Conservation (phyloP, 2,888 invertebrate species). For the Eurytoma adleriae region DNA sequence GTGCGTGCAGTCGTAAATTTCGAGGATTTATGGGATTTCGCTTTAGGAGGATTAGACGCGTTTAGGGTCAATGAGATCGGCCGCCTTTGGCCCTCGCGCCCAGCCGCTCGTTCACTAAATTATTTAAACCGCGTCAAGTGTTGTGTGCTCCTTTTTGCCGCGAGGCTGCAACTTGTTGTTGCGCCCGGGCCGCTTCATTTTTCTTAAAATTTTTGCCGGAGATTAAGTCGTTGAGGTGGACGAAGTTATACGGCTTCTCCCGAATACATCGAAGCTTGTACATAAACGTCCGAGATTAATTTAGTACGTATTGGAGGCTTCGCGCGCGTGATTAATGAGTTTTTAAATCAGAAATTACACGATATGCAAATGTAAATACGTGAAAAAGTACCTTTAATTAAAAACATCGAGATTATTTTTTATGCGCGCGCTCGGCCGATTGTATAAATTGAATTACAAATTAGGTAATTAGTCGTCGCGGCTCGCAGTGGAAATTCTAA, state of each 20-base stretch:
- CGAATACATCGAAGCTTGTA: conserved; percentile 30
- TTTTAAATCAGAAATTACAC: conserved; percentile 31
- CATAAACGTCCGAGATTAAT: conserved; percentile 13
- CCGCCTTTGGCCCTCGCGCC: conserved; percentile 20
- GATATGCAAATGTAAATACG: conserved; percentile 22
- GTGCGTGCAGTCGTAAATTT: conserved; percentile 65
- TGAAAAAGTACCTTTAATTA: conserved; percentile 15
- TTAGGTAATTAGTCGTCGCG: not conserved
- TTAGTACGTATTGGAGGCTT: not conserved
- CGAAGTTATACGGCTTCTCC: conserved; percentile 2
- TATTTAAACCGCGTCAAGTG: conserved; percentile 34
- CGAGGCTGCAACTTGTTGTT: conserved; percentile 10
- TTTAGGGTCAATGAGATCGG: conserved; percentile 58
- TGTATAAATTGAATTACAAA: conserved; percentile 40
- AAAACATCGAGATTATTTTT: conserved; percentile 22
- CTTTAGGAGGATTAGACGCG: conserved; percentile 59
- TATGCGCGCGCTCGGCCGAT: conserved; percentile 6
- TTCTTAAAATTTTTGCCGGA: conserved; percentile 32
- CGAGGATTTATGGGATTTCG: conserved; percentile 65
- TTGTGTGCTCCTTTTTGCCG: not conserved
- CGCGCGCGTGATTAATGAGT: conserved; percentile 19
- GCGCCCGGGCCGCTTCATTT: not conserved
- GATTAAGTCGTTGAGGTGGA: conserved; percentile 23
- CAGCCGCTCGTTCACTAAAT: conserved; percentile 35
- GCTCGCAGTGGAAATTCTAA: not conserved